A percentile compares a stretch with the other conserved stretches of the same genome.
Evolutionary conservation across 2,113 vertebrate species (phyloP).

Genomic region (Accipiter cooperii): DNA sequence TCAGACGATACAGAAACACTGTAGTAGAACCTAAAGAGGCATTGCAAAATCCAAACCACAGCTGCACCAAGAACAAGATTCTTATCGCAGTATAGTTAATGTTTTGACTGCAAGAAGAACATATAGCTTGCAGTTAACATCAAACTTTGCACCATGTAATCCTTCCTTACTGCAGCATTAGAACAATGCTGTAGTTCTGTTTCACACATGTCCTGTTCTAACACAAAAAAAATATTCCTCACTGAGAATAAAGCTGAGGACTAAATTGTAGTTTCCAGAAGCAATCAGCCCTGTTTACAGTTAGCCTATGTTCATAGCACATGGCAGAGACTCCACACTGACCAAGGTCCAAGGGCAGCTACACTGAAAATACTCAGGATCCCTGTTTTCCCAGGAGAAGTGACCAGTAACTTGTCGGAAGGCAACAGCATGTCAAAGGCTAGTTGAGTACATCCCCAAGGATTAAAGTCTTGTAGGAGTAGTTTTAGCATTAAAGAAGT

Average conservation of each 20-base stretch:
- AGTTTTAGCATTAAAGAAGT: background rate
- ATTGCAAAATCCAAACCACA: background rate
- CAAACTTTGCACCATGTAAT: background rate
- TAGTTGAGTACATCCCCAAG: background rate
- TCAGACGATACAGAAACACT: background rate
- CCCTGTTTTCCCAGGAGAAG: background rate
- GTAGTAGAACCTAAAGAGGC: background rate
- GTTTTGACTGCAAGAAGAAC: background rate
- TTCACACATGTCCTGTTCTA: background rate
- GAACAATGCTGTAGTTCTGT: rapidly evolving
- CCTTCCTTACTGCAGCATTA: background rate
- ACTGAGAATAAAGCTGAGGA: background rate
- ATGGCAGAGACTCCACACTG: rapidly evolving
- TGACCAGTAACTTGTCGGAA: background rate
- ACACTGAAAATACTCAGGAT: background rate
- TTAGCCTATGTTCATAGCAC: background rate
- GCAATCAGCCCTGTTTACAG: background rate
- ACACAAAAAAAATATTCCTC: background rate
- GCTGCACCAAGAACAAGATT: background rate
- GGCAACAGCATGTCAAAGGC: background rate
- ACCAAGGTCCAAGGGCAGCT: background rate
- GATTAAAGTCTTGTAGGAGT: background rate
- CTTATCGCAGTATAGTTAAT: background rate
- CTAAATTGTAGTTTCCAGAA: background rate
- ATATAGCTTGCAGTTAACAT: background rate